Evolutionary conservation across 2,113 vertebrate species (phyloP).

Genomic region (Heterotilapia buettikoferi): DNA sequence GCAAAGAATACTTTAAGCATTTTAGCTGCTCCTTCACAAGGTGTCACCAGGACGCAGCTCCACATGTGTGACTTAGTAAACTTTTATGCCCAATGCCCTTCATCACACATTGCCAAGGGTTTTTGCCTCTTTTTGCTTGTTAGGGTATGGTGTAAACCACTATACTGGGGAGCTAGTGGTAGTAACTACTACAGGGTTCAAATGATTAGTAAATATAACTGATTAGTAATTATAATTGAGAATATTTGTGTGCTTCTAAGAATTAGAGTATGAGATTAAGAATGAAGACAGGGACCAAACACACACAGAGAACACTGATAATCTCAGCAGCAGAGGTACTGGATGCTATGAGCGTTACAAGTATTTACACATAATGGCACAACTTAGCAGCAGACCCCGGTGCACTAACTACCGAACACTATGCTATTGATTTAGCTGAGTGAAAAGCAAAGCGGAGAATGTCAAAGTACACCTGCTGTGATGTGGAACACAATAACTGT

Average conservation of each 20-base stretch:
- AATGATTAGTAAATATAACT: neutral
- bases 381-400: neutral
- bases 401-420: neutral
- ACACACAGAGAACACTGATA: neutral
- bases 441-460: neutral
- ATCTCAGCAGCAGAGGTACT: neutral
- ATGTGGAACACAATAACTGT: neutral
- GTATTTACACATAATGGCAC: neutral
- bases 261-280: neutral
- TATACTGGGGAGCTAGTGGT: neutral
- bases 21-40: neutral
- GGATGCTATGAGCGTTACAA: neutral
- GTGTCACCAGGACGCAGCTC: neutral
- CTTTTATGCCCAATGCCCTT: neutral
- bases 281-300: neutral
- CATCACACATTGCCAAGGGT: neutral
- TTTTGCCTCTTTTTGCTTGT: neutral
- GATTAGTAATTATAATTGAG: neutral
- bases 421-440: neutral
- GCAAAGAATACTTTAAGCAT: neutral
- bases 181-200: neutral
- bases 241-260: neutral
- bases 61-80: neutral
- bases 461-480: neutral
- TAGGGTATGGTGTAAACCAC: neutral